Conservation (phyloP, 2,797 vertebrate genomes). For the Chiroxiphia lanceolata region DNA sequence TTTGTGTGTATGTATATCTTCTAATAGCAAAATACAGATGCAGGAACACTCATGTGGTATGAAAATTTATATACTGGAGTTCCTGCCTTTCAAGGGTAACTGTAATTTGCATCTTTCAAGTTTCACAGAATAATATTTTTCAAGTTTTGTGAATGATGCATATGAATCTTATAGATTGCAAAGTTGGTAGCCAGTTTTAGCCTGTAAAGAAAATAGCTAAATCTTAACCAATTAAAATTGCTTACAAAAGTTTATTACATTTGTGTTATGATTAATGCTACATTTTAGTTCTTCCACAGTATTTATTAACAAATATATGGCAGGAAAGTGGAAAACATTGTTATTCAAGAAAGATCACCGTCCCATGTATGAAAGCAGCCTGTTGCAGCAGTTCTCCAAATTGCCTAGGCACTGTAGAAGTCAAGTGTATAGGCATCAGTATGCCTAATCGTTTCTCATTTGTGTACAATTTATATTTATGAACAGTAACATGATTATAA, state of each 20-base stretch:
- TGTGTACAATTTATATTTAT: not conserved
- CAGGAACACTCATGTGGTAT: not conserved
- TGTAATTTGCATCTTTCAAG: not conserved
- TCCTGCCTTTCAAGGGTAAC: not conserved
- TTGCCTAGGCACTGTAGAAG: not conserved
- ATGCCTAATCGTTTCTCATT: not conserved
- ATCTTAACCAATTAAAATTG: not conserved
- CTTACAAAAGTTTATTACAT: not conserved
- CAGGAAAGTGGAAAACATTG: not conserved
- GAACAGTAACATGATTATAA: not conserved
- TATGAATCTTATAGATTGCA: not conserved
- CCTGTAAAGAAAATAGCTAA: not conserved
- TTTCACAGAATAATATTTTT: not conserved
- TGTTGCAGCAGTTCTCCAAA: not conserved
- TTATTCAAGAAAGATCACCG: not conserved
- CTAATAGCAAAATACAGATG: not conserved
- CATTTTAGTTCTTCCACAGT: not conserved
- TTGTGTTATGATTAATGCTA: not conserved
- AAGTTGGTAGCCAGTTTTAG: not conserved
- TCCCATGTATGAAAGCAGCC: not conserved
- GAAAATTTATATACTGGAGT: not conserved
- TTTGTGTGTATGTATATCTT: not conserved
- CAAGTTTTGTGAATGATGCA: not conserved
- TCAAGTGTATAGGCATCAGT: not conserved
- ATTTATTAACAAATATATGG: not conserved